phyloP scores from a whole-genome alignment of 1,140 invertebrate genomes.

The Caenorhabditis tropicalis region DNA sequence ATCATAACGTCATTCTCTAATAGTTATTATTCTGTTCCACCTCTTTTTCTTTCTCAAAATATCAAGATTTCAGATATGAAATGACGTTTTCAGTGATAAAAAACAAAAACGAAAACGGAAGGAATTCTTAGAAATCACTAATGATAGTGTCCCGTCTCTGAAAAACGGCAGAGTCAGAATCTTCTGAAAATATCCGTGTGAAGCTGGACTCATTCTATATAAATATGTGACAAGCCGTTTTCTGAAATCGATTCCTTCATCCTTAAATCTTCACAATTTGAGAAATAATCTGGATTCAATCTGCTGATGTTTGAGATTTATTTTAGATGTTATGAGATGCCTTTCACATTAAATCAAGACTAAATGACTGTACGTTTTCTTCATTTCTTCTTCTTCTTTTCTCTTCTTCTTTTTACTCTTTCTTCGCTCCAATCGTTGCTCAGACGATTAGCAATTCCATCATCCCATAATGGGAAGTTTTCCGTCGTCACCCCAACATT shows the following conservation, averaged over 20 bases:
- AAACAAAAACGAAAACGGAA: too few relatives aligned
- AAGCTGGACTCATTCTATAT: too few relatives aligned
- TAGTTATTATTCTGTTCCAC: background rate
- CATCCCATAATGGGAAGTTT: slow-evolving; percentile 15
- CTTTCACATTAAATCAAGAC: background rate
- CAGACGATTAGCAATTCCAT: background rate
- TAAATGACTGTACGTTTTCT: background rate
- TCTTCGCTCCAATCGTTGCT: background rate
- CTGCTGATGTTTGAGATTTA: too few relatives aligned
- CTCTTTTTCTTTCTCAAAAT: background rate
- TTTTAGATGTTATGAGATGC: too few relatives aligned
- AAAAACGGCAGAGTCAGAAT: too few relatives aligned
- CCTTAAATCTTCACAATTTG: too few relatives aligned
- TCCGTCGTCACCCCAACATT: background rate
- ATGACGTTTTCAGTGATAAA: background rate
- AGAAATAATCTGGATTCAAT: too few relatives aligned
- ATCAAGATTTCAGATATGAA: background rate
- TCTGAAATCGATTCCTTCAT: too few relatives aligned
- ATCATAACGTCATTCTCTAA: background rate
- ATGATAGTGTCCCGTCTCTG: too few relatives aligned
- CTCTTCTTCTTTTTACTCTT: background rate
- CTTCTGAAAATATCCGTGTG: too few relatives aligned
- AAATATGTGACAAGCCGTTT: too few relatives aligned
- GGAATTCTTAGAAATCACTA: too few relatives aligned
- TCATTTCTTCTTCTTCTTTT: background rate